Conservation (phyloP, 2,113 vertebrate species). For the Seriola aureovittata region DNA sequence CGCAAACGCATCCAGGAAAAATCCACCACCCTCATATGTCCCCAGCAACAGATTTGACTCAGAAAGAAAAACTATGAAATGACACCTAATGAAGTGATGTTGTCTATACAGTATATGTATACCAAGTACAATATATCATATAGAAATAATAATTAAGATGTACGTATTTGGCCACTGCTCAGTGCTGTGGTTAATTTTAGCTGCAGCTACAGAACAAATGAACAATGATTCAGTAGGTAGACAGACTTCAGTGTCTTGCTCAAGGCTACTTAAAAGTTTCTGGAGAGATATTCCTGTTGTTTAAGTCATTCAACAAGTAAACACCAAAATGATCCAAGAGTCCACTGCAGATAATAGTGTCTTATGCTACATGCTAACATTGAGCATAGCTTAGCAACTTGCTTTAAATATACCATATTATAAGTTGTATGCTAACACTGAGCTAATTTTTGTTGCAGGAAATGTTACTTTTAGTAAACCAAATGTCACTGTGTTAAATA, state of each 20-base stretch:
- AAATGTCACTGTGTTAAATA: neutral
- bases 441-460: neutral
- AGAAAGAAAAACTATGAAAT: slow-evolving; percentile 34
- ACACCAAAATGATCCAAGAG: neutral
- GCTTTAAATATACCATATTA: neutral
- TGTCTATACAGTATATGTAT: neutral
- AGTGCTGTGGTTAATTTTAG: slow-evolving; percentile 27
- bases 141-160: neutral
- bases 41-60: slow-evolving; percentile 31
- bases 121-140: neutral
- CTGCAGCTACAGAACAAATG: neutral
- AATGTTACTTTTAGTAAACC: neutral
- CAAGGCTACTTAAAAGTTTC: slow-evolving; percentile 1
- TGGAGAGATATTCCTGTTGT: neutral
- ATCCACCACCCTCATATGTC: slow-evolving; percentile 29
- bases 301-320: neutral
- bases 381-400: neutral
- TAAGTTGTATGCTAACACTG: neutral
- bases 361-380: neutral
- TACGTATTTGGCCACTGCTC: neutral
- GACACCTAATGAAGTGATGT: slow-evolving; percentile 3
- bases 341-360: neutral
- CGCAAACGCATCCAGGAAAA: slow-evolving; percentile 42
- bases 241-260: neutral
- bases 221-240: slow-evolving; percentile 5